A percentile compares a stretch with the other conserved stretches of the same genome.
These are phyloP conservation scores for Cerastis leucographa DNA, from an alignment of 2,888 invertebrate genomes.

Conservation along the genomic window DNA sequence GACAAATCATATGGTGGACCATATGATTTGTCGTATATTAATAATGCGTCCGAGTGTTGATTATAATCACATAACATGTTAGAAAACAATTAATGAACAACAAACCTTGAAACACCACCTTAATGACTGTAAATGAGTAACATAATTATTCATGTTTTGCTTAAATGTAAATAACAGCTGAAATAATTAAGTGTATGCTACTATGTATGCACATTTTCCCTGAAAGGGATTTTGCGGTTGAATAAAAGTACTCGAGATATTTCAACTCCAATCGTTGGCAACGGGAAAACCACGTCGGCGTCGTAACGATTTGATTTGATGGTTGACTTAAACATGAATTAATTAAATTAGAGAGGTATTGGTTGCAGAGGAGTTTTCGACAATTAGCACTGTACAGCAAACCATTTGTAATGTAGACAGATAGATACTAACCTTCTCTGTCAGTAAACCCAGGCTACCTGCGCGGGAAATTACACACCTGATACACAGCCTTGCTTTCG, in stretches of 20 bases:
- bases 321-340: background rate
- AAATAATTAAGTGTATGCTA: background rate
- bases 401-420: background rate
- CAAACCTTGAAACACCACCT: slow-evolving; percentile 6
- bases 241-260: slow-evolving; percentile 8
- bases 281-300: slow-evolving; percentile 17
- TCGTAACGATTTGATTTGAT: background rate
- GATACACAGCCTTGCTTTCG: slow-evolving; percentile 28
- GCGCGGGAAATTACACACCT: slow-evolving; percentile 41
- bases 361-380: background rate
- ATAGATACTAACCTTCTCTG: background rate
- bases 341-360: background rate
- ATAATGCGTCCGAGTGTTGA: background rate
- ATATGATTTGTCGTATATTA: too few species aligned
- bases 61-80: slow-evolving; percentile 34
- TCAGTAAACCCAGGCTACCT: background rate
- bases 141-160: slow-evolving; percentile 1
- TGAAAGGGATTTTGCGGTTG: slow-evolving; percentile 16
- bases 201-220: slow-evolving; percentile 1
- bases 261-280: slow-evolving; percentile 7
- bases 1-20: slow-evolving; percentile 40
- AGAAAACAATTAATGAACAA: slow-evolving; percentile 23
- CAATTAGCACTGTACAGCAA: background rate
- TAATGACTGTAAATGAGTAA: slow-evolving; percentile 23
- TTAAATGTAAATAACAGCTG: background rate